Percentiles rank a stretch among this genome's conserved stretches.
Conservation (phyloP, 2,113 vertebrate species). For the Pelecanus crispus region DNA sequence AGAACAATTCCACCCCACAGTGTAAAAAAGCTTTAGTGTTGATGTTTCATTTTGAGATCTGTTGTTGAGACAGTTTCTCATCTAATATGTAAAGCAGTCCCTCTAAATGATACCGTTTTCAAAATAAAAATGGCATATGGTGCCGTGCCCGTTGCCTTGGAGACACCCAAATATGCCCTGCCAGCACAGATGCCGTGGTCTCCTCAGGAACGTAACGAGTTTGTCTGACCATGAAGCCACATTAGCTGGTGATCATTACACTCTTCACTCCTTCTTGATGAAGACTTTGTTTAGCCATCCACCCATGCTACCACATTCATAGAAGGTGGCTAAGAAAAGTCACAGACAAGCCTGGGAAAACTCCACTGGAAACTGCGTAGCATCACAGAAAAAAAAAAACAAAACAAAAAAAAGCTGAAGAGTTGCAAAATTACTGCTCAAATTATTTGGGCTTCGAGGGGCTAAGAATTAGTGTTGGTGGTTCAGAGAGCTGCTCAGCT, state of each 20-base stretch:
- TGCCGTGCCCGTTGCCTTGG: neutral
- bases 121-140: neutral
- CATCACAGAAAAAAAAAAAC: neutral
- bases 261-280: neutral
- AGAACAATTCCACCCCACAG: neutral
- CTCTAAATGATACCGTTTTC: neutral
- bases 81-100: neutral
- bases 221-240: neutral
- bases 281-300: neutral
- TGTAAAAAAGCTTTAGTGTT: neutral
- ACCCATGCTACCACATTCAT: neutral
- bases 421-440: neutral
- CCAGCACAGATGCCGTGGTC: neutral
- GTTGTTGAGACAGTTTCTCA: neutral
- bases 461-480: rapidly evolving
- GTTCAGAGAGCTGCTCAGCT: neutral
- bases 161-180: neutral
- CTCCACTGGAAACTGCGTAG: neutral
- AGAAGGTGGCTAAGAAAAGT: neutral
- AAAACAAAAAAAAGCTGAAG: neutral
- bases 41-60: neutral
- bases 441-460: neutral
- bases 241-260: rapidly evolving
- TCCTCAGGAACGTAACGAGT: neutral
- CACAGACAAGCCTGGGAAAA: neutral